Evolutionary conservation across 35 echinoderm and acorn worm genomes (phyloP), one percentile per base, ranked within the genome.

Genomic region (Stichopus chloronotus): DNA sequence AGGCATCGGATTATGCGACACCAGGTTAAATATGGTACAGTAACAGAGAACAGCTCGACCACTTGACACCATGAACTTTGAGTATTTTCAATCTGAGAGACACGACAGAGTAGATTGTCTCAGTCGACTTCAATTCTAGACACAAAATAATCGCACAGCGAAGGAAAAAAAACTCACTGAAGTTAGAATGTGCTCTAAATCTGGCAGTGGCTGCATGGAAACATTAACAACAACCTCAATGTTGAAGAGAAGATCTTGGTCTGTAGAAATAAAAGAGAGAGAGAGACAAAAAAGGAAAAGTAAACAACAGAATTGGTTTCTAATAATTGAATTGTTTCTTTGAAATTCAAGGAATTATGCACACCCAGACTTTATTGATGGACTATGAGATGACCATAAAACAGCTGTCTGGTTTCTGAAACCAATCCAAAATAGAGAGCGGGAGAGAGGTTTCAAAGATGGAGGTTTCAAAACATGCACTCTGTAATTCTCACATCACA

Each of bases 121-220:
- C 30, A 3, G 3, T 43, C 30, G 30, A 43, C 30, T 43, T 43
- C 30, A 43, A 3, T 43, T 43, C 30, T 43, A 65, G 61, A 8
- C 11, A 65, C 19, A 65, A 65, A 43, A 65, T 65, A 10, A 65
- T 65, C 61, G 30, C 30, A 43, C 30, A 43, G 30, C 3, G 30
- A 43, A 43, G 30, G 30, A 43, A 43, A 43, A 76, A 8, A 8
- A 12, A 25, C 78, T 81, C 8, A 81, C 78, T 25, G 78, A 25
- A 53, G 78, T 81, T 81, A 25, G 25, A 81, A 81, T 81, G 43
- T 81, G 25, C 25, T 81, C 24, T 53, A 81, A 55, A 12, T 81
- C 78, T 10, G 24, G 5, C 78, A 9, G 22, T 6, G 25, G 78
- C 53, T 52, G 7, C 78, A 81, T 81, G 14, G 78, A 25, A 5